These are phyloP conservation scores for Manis crassicaudata DNA, from an alignment of 2,797 vertebrate genomes.

Conservation along the genomic window DNA sequence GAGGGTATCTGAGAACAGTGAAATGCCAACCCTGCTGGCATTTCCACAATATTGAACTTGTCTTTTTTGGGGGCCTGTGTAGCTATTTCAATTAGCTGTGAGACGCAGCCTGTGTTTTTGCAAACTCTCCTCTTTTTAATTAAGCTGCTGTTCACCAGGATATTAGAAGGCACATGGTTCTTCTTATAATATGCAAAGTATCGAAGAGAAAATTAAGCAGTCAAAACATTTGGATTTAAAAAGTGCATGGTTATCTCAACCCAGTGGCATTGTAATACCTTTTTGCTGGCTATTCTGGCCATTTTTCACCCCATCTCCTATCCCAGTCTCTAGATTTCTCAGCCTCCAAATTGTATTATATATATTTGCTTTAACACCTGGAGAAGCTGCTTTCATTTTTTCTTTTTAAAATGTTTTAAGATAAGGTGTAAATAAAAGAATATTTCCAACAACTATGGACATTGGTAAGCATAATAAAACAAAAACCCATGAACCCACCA, in stretches of 20 bases:
- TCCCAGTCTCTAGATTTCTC: not conserved
- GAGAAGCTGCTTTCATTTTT: not conserved
- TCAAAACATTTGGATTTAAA: conserved; percentile 11
- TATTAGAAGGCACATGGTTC: conserved; percentile 25
- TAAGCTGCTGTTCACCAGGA: conserved; percentile 54
- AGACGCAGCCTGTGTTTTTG: conserved; percentile 59
- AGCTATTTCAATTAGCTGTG: conserved; percentile 76
- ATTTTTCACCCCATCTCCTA: not conserved
- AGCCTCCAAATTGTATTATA: not conserved
- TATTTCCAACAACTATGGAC: not conserved
- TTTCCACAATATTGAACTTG: conserved; percentile 70
- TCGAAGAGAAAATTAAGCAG: conserved; percentile 44
- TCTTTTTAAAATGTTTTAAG: not conserved
- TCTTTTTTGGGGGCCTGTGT: conserved; percentile 56
- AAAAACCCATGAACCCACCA: not conserved
- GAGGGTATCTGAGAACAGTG: conserved; percentile 60
- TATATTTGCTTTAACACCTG: not conserved
- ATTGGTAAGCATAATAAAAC: not conserved
- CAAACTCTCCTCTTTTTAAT: conserved; percentile 72
- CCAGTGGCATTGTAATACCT: not conserved
- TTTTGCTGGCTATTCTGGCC: not conserved
- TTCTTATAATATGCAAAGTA: conserved; percentile 65
- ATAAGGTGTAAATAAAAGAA: not conserved
- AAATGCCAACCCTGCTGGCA: conserved; percentile 70
- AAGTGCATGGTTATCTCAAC: not conserved